A percentile compares a stretch with the other conserved stretches of the same genome.
These are phyloP conservation scores for Monopterus albus DNA, from an alignment of 2,113 vertebrate species.

Conservation along the genomic window DNA sequence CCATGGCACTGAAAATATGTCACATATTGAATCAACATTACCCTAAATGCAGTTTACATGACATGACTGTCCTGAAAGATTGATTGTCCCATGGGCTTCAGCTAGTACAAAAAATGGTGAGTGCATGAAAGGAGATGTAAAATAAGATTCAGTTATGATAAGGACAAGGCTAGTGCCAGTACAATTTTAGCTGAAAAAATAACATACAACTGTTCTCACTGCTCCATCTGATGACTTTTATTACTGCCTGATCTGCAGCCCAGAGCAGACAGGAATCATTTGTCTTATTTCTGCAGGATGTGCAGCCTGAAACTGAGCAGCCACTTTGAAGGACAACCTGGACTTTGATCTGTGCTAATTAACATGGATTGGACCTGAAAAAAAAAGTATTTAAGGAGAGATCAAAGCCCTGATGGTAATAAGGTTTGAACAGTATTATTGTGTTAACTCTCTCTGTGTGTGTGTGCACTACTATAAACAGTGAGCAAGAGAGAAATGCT, in stretches of 20 bases:
- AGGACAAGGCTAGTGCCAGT: too few species aligned
- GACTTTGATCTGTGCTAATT: conserved; percentile 31
- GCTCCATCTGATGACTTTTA: conserved; percentile 2
- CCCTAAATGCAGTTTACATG: too few species aligned
- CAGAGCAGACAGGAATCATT: background rate
- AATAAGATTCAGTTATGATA: too few species aligned
- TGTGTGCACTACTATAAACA: background rate
- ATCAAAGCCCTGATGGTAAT: conserved; percentile 18
- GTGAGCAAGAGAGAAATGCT: background rate
- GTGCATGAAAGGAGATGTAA: too few species aligned
- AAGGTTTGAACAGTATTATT: too few species aligned
- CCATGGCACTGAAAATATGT: too few species aligned
- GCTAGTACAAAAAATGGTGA: too few species aligned
- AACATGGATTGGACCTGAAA: background rate
- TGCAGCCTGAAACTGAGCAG: conserved; percentile 2
- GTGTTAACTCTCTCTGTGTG: too few species aligned
- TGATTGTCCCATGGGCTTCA: too few species aligned
- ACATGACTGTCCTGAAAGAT: too few species aligned
- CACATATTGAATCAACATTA: too few species aligned
- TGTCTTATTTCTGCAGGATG: conserved; percentile 1
- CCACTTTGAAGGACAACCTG: conserved; percentile 18
- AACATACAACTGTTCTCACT: background rate
- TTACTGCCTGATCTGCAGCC: conserved; percentile 16
- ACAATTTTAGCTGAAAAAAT: too few species aligned
- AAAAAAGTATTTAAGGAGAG: background rate